Percentiles rank a stretch among this genome's conserved stretches.
These are phyloP conservation scores for Heliconius sara DNA, from an alignment of 2,888 invertebrate genomes.

Conservation along the genomic window DNA sequence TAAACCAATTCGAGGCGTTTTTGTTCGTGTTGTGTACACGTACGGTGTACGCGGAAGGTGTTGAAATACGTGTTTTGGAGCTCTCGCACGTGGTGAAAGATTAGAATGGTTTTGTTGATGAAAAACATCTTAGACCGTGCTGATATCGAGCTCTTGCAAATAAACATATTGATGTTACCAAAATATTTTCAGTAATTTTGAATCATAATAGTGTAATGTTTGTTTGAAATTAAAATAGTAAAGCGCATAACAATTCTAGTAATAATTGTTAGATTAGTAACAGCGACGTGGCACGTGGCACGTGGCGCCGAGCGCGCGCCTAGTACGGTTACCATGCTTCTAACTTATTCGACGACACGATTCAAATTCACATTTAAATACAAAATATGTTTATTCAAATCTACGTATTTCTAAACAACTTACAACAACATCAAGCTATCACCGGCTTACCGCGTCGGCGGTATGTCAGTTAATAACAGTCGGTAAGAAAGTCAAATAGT, in stretches of 20 bases:
- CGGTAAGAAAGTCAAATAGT: too few relatives aligned
- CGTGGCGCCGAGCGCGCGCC: background rate
- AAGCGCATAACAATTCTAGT: background rate
- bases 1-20: background rate
- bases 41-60: background rate
- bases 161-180: background rate
- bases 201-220: background rate
- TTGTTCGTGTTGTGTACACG: too few relatives aligned
- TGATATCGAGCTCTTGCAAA: background rate
- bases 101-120: background rate
- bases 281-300: background rate
- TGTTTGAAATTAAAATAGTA: background rate
- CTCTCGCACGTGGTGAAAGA: background rate
- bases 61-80: background rate
- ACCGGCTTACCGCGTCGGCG: too few relatives aligned
- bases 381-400: too few relatives aligned
- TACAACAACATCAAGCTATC: too few relatives aligned
- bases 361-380: background rate
- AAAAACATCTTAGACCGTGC: slow-evolving; percentile 1
- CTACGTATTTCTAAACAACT: too few relatives aligned
- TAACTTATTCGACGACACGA: background rate
- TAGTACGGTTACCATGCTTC: background rate
- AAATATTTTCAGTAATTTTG: background rate
- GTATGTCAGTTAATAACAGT: too few relatives aligned
- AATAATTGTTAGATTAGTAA: slow-evolving; percentile 5